Evolutionary conservation across 2,888 invertebrate genomes (phyloP), one percentile per base, ranked within the genome.

Genomic region (Kryphioiulus occultus): DNA sequence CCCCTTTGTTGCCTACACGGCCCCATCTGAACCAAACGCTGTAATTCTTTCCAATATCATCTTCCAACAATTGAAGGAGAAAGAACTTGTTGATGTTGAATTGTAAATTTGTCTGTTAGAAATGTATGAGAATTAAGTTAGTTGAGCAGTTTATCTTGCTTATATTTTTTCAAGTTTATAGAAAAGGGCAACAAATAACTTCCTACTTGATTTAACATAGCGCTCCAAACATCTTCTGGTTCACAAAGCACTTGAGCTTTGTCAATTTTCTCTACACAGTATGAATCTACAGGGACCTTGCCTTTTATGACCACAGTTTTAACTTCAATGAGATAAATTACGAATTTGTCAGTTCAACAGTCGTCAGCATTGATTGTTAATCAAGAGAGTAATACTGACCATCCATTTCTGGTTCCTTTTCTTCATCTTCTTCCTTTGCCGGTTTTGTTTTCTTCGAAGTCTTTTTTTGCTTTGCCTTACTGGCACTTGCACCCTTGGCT

Each of bases 51-150:
- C 89, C 90, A 22, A 88, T 90, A 89, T 92, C 91, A 39, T 92
- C 92, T 89, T 93, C 91, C 53, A 93, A 90, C 87, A 93, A 90
- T 90, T 93, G 93, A 85, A 93, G 91, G 53, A 93, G 88, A 91
- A 92, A 93, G 90, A 91, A 93, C 90, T 93, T 93, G 91, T 93
- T 93, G 91, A 93, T 93, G 91, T 93, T 93, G 90, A 92, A 92
- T 35, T 91, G 91, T 19, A 93, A 90, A 90, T 93, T 93, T 0
- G 93, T 93, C 93, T 93, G 90, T 32, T 39, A 44, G 32, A 17
- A 35, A 84, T 17, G 83, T 68, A 59, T 53, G 26, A 30, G 91
- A 90, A 83, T 42, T 85, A 85, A n/a, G 86, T 86, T 82, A 32
- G 30, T 53, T n/a, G 12, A 83, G 22, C n/a, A 87, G 35, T 87